Evolutionary conservation across 2,113 vertebrate species (phyloP).

Genomic region (Nestor notabilis): DNA sequence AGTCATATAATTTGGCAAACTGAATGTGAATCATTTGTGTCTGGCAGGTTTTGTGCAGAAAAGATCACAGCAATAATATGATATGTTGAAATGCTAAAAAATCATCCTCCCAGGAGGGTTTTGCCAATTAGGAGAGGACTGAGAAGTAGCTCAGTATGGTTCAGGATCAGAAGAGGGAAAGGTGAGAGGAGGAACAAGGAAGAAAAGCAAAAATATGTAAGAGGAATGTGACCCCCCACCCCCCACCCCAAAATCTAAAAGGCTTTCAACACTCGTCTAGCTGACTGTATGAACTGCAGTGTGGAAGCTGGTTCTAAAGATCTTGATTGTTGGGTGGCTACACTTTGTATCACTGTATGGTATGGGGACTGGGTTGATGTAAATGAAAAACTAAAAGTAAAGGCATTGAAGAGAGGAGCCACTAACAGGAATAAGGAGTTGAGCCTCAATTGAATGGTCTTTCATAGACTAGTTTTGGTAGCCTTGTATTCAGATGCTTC

Average conservation of each 20-base stretch:
- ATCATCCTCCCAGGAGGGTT: slow-evolving; percentile 48
- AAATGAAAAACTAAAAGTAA: neutral
- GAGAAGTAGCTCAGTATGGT: slow-evolving; percentile 30
- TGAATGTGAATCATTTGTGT: slow-evolving; percentile 41
- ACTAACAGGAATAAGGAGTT: neutral
- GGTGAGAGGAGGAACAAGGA: neutral
- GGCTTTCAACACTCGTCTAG: neutral
- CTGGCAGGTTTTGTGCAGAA: slow-evolving; percentile 35
- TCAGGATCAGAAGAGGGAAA: slow-evolving; percentile 52
- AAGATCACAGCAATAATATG: slow-evolving; percentile 55
- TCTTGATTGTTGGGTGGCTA: neutral
- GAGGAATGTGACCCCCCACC: neutral
- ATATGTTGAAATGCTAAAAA: slow-evolving; percentile 64
- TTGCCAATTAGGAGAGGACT: slow-evolving; percentile 66
- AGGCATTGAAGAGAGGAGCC: neutral
- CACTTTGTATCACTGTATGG: neutral
- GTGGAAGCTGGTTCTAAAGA: neutral
- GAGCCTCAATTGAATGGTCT: neutral
- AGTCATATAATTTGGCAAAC: slow-evolving; percentile 61
- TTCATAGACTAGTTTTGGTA: neutral
- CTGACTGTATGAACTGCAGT: neutral
- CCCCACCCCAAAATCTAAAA: neutral
- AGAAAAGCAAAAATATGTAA: neutral
- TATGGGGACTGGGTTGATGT: neutral
- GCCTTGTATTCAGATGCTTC: neutral